phyloP scores from a whole-genome alignment of 2,113 vertebrate species.

The Alethe castanea region DNA sequence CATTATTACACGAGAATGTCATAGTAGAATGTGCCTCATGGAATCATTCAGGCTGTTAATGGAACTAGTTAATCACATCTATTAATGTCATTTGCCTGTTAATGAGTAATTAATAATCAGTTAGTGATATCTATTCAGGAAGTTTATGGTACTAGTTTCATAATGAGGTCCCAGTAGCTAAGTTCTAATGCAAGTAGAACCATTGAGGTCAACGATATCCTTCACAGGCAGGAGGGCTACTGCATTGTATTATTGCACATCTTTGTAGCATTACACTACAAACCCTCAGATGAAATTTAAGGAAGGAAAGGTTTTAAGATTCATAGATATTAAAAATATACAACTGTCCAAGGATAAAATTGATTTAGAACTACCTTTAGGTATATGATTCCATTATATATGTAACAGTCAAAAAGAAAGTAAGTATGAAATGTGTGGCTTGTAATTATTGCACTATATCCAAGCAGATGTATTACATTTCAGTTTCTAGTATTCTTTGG shows the following conservation, averaged over 20 bases:
- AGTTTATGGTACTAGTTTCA: neutral
- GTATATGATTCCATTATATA: neutral
- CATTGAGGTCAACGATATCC: neutral
- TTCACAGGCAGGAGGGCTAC: neutral
- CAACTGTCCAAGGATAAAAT: neutral
- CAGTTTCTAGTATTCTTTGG: neutral
- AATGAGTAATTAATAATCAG: constrained; percentile 31
- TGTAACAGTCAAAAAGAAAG: neutral
- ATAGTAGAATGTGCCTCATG: neutral
- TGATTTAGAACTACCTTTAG: neutral
- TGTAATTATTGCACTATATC: neutral
- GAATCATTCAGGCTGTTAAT: neutral
- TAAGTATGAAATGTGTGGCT: neutral
- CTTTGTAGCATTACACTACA: neutral
- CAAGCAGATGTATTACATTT: neutral
- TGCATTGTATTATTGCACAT: neutral
- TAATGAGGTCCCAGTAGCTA: neutral
- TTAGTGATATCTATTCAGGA: neutral
- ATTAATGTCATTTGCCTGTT: constrained; percentile 2
- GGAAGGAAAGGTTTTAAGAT: neutral
- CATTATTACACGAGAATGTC: neutral
- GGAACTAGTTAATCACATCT: neutral
- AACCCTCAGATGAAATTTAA: neutral
- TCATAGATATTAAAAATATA: neutral
- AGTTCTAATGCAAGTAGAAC: neutral